Base-by-base conservation (phyloP, 2,797 vertebrate genomes). In the Meriones psammophilus region DNA sequence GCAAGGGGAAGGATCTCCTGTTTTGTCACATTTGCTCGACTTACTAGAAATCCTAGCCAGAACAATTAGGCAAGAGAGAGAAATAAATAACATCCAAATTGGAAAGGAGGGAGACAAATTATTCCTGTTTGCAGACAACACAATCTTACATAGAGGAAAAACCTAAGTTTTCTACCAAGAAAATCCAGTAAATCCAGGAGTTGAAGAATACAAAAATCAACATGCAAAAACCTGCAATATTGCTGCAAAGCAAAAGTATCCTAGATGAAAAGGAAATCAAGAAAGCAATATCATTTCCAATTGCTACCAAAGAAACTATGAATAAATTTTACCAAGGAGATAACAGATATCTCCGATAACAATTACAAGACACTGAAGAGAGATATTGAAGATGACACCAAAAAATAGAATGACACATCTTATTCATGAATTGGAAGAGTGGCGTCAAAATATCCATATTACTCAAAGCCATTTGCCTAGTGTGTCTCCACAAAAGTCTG, bases 61-160 rank as follows among this genome's bases (percentile, higher is more conserved):
- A 92, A 68, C 68, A 88, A 76, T 92, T 83, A 88, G 50, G 76
- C 46, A 80, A 81, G 58, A 91, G 46, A 81, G 68, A 56, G 68
- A 88, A 88, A 88, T 76, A 95, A 92, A 68, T 39, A 74, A 36
- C 60, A 88, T 81, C n/a, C 69, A 81, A 88, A 76, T 60, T 92
- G 46, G 58, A 81, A 87, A 88, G 5, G 77, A 88, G 5, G 60
- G 76, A 83, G 77, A 66, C 84, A 95, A 88, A 88, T 95, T 92
- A 88, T 76, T 46, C 7, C 30, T 88, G 46, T 66, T 88, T 92
- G 30, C 8, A 58, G 60, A 92, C 42, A 88, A 78, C 64, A 87
- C 60, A 18, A 83, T 66, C 24, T 68, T 88, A 92, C 33, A 60
- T 30, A 60, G 26, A 50, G 74, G 84, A 33, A 92, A 88, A 88